phyloP scores from a whole-genome alignment of 2,797 vertebrate genomes.

The Melanotaenia parkinsoni region DNA sequence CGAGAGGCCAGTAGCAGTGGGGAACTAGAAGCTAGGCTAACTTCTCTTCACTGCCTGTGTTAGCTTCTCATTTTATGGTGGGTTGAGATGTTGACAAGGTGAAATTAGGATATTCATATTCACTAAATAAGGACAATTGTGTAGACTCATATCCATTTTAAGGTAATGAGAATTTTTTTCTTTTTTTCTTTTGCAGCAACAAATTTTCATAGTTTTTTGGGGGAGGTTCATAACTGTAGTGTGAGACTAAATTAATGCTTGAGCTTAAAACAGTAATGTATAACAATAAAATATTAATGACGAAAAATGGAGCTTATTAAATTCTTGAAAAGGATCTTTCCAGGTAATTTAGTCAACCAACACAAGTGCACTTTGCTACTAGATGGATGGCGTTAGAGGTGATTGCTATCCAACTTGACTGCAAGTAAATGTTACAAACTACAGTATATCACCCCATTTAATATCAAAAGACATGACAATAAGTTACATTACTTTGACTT shows the following conservation, averaged over 20 bases:
- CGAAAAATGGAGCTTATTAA: background rate
- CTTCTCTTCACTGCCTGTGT: background rate
- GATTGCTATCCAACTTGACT: background rate
- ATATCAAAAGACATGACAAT: background rate
- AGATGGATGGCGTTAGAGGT: no score
- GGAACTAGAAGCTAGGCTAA: background rate
- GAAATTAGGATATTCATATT: background rate
- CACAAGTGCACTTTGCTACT: background rate
- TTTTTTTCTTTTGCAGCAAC: no score
- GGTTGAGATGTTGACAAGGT: background rate
- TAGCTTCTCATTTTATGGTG: background rate
- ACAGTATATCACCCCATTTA: background rate
- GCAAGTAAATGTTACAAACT: background rate
- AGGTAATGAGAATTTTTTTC: background rate
- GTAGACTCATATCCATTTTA: background rate
- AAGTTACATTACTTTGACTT: background rate
- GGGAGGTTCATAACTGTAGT: no score
- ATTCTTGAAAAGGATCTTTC: background rate
- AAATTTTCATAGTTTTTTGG: no score
- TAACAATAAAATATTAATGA: background rate
- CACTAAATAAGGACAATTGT: background rate
- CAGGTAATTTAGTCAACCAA: background rate
- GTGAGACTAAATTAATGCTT: background rate
- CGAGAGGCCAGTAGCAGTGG: no score
- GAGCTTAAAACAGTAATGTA: background rate